Evolutionary conservation across 1,140 invertebrate genomes (phyloP).

Genomic region (Calliopsis andreniformis): DNA sequence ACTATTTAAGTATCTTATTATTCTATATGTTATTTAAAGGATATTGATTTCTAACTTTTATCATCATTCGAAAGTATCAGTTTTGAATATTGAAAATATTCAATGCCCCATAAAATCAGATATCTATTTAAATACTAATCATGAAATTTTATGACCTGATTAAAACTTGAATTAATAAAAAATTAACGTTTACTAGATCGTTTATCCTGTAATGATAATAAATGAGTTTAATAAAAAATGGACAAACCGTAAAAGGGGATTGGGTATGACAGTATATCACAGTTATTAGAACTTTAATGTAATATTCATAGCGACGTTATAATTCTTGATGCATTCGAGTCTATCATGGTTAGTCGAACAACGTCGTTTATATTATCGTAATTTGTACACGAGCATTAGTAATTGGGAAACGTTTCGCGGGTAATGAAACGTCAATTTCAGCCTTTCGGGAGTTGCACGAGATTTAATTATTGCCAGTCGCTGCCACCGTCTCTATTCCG

Average conservation of each 20-base stretch:
- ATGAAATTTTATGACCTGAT: too few species aligned
- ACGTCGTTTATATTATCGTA: constrained; percentile 15
- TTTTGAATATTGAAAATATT: too few species aligned
- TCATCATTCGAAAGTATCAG: too few species aligned
- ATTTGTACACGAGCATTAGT: background rate
- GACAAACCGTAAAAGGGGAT: background rate
- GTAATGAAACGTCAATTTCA: constrained; percentile 57
- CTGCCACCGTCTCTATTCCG: constrained; percentile 37
- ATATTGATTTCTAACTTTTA: too few species aligned
- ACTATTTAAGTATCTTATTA: too few species aligned
- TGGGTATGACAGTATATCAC: background rate
- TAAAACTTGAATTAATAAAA: too few species aligned
- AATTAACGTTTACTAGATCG: too few species aligned
- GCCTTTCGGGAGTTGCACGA: constrained; percentile 40
- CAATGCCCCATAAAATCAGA: too few species aligned
- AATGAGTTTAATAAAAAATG: too few species aligned
- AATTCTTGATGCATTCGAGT: background rate
- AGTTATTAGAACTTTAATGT: background rate
- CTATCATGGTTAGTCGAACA: background rate
- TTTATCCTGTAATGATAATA: too few species aligned
- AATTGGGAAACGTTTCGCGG: constrained; percentile 18
- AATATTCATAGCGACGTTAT: background rate
- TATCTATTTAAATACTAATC: too few species aligned
- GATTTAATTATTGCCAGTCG: constrained; percentile 59
- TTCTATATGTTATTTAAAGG: too few species aligned